Evolutionary conservation across 2,113 vertebrate genomes (phyloP).

Genomic region (Phrynosoma blainvillii): DNA sequence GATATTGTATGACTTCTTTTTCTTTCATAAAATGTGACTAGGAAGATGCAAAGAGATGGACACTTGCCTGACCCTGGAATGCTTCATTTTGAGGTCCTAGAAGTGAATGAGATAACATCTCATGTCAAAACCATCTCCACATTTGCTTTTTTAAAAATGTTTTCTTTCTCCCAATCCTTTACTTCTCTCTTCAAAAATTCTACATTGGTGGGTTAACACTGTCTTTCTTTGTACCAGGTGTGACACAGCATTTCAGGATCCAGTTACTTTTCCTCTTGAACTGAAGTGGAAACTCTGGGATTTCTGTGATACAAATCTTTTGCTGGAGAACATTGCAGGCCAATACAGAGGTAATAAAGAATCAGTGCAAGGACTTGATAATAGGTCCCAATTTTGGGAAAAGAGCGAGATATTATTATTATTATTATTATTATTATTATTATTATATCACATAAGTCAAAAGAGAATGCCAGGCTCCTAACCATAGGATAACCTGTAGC

Average conservation of each 20-base stretch:
- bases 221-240: neutral
- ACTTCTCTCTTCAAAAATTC: neutral
- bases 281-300: neutral
- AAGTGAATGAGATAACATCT: neutral
- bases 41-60: neutral
- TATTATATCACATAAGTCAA: no score
- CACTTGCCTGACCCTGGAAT: neutral
- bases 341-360: slow-evolving; percentile 10
- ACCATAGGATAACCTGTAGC: no score
- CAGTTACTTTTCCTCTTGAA: neutral
- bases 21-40: neutral
- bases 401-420: no score
- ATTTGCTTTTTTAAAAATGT: neutral
- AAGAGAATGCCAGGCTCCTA: no score
- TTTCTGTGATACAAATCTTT: neutral
- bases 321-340: neutral
- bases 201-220: neutral
- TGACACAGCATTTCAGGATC: neutral
- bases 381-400: no score
- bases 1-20: neutral
- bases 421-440: no score
- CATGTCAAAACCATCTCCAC: neutral
- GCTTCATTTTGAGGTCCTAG: neutral
- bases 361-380: neutral
- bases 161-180: no score